Percentiles rank a stretch among this genome's conserved stretches.
These are phyloP conservation scores for Orius insidiosus DNA, from an alignment of 1,140 invertebrate species.

Conservation along the genomic window DNA sequence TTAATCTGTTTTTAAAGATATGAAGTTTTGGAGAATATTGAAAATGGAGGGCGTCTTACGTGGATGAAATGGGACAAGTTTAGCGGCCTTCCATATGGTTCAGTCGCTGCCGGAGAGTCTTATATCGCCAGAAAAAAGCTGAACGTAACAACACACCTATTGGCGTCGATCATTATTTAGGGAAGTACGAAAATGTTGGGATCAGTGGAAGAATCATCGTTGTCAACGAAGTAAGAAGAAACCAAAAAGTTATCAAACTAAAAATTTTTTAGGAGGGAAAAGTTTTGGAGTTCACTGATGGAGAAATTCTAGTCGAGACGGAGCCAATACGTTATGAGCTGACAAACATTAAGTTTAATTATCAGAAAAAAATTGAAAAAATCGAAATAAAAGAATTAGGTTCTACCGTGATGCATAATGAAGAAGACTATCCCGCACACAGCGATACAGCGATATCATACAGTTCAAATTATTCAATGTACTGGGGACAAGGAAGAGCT, in stretches of 20 bases:
- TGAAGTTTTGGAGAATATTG: constrained; percentile 58
- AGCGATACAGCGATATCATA: constrained; percentile 53
- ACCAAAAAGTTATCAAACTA: background rate
- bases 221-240: constrained; percentile 31
- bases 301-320: constrained; percentile 57
- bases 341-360: constrained; percentile 40
- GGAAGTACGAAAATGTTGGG: constrained; percentile 42
- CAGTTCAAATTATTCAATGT: constrained; percentile 43
- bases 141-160: constrained; percentile 8
- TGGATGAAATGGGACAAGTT: constrained; percentile 57
- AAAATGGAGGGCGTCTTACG: constrained; percentile 49
- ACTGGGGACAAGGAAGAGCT: constrained; percentile 60
- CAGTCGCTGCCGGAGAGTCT: constrained; percentile 35
- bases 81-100: constrained; percentile 36
- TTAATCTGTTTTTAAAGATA: constrained; percentile 26
- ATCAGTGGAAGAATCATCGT: constrained; percentile 43
- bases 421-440: constrained; percentile 28
- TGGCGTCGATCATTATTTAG: constrained; percentile 40
- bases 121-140: constrained; percentile 27
- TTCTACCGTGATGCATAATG: constrained; percentile 41
- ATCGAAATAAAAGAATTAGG: constrained; percentile 36
- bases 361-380: constrained; percentile 33
- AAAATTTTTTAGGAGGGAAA: constrained; percentile 31
- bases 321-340: constrained; percentile 60
- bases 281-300: constrained; percentile 33